Evolutionary conservation across 1,140 invertebrate species (phyloP), one percentile per base, ranked within the genome.

Genomic region (Dryas iulia): DNA sequence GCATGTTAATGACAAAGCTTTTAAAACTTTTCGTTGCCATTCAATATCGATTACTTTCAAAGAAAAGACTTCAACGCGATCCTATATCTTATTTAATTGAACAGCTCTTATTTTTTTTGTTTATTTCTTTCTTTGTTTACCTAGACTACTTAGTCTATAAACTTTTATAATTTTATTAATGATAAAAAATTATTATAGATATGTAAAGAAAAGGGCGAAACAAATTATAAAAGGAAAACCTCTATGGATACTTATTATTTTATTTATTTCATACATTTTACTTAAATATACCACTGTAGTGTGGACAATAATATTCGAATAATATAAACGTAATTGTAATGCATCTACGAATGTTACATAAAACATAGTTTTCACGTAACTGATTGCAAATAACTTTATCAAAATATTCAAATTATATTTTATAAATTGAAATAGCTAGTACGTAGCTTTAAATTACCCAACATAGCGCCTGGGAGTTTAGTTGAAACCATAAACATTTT

Each of bases 51-150:
- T 65, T 58, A 30, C 12, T 56, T 72, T 58, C 62, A 63, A 78
- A 81, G 70, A 83, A 86, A 88, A 88, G 83, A 88, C 81, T 74
- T 86, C 83, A 86, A 86, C 84, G 84, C 80, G 77, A 59, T 71
- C 63, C 11, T 33, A 11, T 62, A 47, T 47, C 14, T 18, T 47
- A 47, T n/a, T n/a, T n/a, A n/a, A n/a, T n/a, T n/a, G n/a, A n/a
- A n/a, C n/a, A n/a, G n/a, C n/a, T n/a, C n/a, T n/a, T n/a, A n/a
- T n/a, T n/a, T n/a, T n/a, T n/a, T n/a, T n/a, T n/a, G n/a, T n/a
- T n/a, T n/a, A n/a, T n/a, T n/a, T n/a, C n/a, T n/a, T n/a, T n/a
- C n/a, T n/a, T n/a, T n/a, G n/a, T n/a, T n/a, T n/a, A n/a, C n/a
- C n/a, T n/a, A n/a, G n/a, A n/a, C n/a, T n/a, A n/a, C n/a, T n/a